phyloP scores from a whole-genome alignment of 2,113 vertebrate genomes.

The Rhynchopsitta pachyrhyncha region DNA sequence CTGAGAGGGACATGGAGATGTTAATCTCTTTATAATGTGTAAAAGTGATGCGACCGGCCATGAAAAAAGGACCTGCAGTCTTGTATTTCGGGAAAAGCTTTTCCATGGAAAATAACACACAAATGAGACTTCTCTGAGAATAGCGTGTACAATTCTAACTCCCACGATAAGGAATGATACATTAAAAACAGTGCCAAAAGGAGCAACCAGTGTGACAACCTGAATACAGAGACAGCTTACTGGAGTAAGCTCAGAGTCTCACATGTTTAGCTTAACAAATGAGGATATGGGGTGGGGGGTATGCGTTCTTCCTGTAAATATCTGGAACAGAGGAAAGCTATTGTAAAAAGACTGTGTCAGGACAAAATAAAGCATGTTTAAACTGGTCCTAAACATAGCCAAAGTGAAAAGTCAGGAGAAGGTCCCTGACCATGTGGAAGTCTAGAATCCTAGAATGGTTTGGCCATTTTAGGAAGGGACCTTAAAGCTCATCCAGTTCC shows the following conservation, averaged over 20 bases:
- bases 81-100: background rate
- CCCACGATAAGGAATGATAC: background rate
- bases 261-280: background rate
- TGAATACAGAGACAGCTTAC: background rate
- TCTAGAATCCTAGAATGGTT: background rate
- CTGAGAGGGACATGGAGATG: background rate
- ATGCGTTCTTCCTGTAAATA: background rate
- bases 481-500: background rate
- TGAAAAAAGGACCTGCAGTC: background rate
- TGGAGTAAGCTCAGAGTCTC: fast-evolving
- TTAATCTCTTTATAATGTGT: background rate
- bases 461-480: background rate
- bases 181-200: background rate
- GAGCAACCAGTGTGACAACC: background rate
- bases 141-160: background rate
- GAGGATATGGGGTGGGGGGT: background rate
- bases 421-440: background rate
- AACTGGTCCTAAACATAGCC: background rate
- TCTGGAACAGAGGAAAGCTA: background rate
- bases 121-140: background rate
- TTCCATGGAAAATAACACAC: background rate
- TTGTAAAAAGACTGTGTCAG: background rate
- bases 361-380: background rate
- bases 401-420: background rate
- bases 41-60: background rate